Evolutionary conservation across 1,140 invertebrate genomes (phyloP), one percentile per base, ranked within the genome.

Genomic region (Saccostrea glomerata): DNA sequence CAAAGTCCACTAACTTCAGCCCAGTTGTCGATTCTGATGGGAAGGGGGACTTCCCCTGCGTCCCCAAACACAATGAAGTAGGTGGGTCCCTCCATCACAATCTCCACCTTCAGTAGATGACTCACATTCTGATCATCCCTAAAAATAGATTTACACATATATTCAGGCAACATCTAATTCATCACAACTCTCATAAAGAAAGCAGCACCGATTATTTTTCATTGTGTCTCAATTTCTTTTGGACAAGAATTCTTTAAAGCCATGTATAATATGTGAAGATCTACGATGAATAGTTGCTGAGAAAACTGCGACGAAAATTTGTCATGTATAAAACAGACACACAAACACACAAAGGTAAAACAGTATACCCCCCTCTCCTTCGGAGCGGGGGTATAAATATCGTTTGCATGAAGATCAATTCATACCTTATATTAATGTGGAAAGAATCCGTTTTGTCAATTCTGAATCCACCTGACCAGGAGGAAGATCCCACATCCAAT

Each of bases 381-480:
- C n/a, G n/a, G n/a, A n/a, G n/a, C n/a, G n/a, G n/a, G n/a, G n/a
- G n/a, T n/a, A n/a, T n/a, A n/a, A 47, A 47, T 47, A 47, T 47
- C n/a, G 6, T 47, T 6, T 3, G 2, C 2, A 47, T 47, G 40
- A 47, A 47, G 47, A 47, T 47, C 47, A 30, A 13, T 17, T 55
- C 0, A 86, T 93, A 97, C 97, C 97, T 96, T 92, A 99, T 97
- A 91, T 98, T 99, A 30, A 99, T 96, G 91, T 99, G 98, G 93
- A 99, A 96, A 0, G 98, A 98, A 92, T 98, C 96, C 84, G 97
- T 97, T 82, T 96, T 96, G 92, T 98, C 98, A 85, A 99, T 97
- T 63, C 96, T 96, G 93, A 99, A 98, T 9, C 98, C 98, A 56
- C 98, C 98, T n/a, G 98, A 99, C 98, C 98, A 99, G 93, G 96